Evolutionary conservation across 2,797 vertebrate genomes (phyloP).

Genomic region (Bovichtus variegatus): DNA sequence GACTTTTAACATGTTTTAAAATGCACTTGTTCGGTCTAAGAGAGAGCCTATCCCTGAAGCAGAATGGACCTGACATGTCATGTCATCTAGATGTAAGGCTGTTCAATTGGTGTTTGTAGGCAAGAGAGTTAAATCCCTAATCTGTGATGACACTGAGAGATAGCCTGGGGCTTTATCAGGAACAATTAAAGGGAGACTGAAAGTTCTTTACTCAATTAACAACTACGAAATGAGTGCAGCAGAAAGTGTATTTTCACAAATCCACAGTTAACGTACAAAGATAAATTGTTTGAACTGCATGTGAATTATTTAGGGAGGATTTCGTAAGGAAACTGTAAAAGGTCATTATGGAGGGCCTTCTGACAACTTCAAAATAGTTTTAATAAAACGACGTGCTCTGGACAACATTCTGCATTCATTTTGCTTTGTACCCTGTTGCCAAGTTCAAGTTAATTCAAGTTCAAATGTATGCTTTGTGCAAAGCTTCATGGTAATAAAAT

Average conservation of each 20-base stretch:
- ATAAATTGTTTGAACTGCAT: slow-evolving; percentile 6
- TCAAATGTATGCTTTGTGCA: neutral
- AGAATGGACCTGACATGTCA: slow-evolving; percentile 4
- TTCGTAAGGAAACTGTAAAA: slow-evolving; percentile 13
- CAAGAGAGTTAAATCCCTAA: slow-evolving; percentile 50
- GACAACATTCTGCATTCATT: neutral
- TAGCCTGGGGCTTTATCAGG: slow-evolving; percentile 37
- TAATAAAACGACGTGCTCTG: slow-evolving; percentile 4
- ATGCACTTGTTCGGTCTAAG: neutral
- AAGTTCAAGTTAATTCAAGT: neutral
- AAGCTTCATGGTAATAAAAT: neutral
- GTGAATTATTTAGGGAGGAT: neutral
- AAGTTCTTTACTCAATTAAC: slow-evolving; percentile 32
- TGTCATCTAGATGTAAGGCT: slow-evolving; percentile 33
- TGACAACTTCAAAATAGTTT: slow-evolving; percentile 29
- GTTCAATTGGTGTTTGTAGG: slow-evolving; percentile 15
- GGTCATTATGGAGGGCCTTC: slow-evolving; percentile 7
- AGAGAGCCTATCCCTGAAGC: neutral
- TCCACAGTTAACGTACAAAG: slow-evolving; percentile 10
- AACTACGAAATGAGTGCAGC: slow-evolving; percentile 32
- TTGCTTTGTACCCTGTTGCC: neutral
- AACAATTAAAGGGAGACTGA: slow-evolving; percentile 31
- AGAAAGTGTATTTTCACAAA: slow-evolving; percentile 20
- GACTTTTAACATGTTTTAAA: slow-evolving; percentile 14
- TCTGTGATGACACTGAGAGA: slow-evolving; percentile 44